Conservation (phyloP, 1,140 invertebrate species). For the Eciton burchellii region DNA sequence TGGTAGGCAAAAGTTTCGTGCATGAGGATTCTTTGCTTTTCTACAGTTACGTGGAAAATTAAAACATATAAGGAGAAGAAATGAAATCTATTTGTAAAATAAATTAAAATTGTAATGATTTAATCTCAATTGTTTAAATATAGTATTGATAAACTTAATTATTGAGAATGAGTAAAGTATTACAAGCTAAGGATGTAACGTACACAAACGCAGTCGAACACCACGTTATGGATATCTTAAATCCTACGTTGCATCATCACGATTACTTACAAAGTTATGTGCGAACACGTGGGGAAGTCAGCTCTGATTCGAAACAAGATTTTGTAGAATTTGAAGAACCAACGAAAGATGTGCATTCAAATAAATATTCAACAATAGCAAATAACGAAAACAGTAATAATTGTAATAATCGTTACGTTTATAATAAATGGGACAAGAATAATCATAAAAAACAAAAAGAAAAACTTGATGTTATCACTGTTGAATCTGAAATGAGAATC, state of each 20-base stretch:
- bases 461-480: not conserved
- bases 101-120: not conserved
- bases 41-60: not conserved
- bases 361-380: not conserved
- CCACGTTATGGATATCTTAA: conserved; percentile 80
- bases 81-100: not conserved
- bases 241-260: conserved; percentile 86
- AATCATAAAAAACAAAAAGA: conserved; percentile 20
- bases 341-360: conserved; percentile 11
- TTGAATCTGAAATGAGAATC: conserved; percentile 84
- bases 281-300: conserved; percentile 86
- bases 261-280: conserved; percentile 92
- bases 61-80: not conserved
- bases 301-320: conserved; percentile 60
- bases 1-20: conserved; percentile 1
- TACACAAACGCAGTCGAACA: conserved; percentile 48
- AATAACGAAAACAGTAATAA: not conserved
- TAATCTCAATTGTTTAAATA: not conserved
- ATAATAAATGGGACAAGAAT: not conserved
- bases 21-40: not conserved
- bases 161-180: not conserved
- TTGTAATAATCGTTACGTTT: not conserved
- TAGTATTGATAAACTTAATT: not conserved
- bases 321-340: conserved; percentile 16
- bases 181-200: conserved; percentile 12